These are phyloP conservation scores for Cephus rjabovi DNA, from an alignment of 2,888 invertebrate genomes.

Conservation along the genomic window DNA sequence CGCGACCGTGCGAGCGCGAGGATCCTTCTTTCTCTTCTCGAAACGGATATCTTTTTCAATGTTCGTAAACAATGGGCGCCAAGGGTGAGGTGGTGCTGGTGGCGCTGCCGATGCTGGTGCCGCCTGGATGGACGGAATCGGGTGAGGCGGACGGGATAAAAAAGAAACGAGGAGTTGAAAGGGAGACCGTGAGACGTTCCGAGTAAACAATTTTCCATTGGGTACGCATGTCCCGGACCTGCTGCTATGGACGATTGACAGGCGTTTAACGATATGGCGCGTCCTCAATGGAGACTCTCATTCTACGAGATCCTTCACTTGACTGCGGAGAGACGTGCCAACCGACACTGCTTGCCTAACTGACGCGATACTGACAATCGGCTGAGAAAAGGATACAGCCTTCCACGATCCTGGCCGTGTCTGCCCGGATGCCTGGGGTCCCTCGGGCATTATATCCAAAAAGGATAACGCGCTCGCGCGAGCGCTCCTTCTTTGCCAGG, in stretches of 20 bases:
- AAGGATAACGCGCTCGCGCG: too few relatives aligned
- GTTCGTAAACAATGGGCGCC: slow-evolving; percentile 25
- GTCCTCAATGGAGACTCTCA: slow-evolving; percentile 19
- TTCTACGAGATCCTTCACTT: background rate
- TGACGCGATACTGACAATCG: slow-evolving; percentile 1
- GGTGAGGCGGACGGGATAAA: background rate
- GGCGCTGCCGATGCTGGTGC: too few relatives aligned
- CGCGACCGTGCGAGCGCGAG: slow-evolving; percentile 47
- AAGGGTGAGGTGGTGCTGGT: too few relatives aligned
- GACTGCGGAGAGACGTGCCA: background rate
- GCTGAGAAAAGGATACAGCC: slow-evolving; percentile 1
- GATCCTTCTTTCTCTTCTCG: slow-evolving; percentile 33
- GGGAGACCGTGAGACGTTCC: background rate
- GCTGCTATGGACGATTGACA: slow-evolving; percentile 30
- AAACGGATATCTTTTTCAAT: slow-evolving; percentile 41
- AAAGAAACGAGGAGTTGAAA: background rate
- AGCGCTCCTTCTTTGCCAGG: too few relatives aligned
- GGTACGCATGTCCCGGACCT: slow-evolving; percentile 22
- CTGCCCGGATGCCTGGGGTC: too few relatives aligned
- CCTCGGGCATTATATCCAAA: too few relatives aligned
- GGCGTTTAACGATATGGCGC: slow-evolving; percentile 41
- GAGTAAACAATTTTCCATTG: slow-evolving; percentile 17
- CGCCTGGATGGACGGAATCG: background rate
- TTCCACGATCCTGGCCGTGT: too few relatives aligned
- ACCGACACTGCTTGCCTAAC: background rate